These are phyloP conservation scores for Cololabis saira DNA, from an alignment of 2,113 vertebrate genomes.

Conservation along the genomic window DNA sequence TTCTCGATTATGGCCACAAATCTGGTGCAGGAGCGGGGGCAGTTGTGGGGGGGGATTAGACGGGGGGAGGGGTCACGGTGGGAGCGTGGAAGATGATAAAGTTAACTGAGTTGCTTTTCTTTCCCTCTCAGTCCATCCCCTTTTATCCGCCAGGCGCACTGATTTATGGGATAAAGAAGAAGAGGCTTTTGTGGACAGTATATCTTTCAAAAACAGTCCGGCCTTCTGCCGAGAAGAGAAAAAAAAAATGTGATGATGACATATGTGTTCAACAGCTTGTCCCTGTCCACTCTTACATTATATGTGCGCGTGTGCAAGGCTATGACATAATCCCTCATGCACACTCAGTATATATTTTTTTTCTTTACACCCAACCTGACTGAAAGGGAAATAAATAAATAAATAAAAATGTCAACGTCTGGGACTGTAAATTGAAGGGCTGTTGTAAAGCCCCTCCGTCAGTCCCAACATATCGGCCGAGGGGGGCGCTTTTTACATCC, in stretches of 20 bases:
- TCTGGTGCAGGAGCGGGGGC: conserved; percentile 60
- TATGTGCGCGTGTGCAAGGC: conserved; percentile 30
- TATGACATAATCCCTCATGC: conserved; percentile 67
- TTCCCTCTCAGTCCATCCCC: conserved; percentile 64
- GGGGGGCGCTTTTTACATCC: conserved; percentile 63
- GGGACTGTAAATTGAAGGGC: conserved; percentile 55
- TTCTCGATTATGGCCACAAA: conserved; percentile 78
- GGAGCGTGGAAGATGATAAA: conserved; percentile 71
- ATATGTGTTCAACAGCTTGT: conserved; percentile 63
- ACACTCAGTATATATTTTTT: conserved; percentile 41
- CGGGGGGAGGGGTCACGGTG: not conserved
- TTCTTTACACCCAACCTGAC: conserved; percentile 53
- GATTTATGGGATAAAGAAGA: conserved; percentile 75
- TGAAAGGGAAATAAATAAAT: conserved; percentile 28
- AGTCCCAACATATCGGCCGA: conserved; percentile 19
- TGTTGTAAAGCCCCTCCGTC: conserved; percentile 26
- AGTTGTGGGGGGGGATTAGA: not conserved
- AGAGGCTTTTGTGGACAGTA: conserved; percentile 69
- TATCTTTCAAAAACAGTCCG: conserved; percentile 74
- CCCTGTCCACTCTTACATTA: conserved; percentile 29
- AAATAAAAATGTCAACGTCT: conserved; percentile 59
- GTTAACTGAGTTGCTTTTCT: conserved; percentile 67
- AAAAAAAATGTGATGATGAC: conserved; percentile 68
- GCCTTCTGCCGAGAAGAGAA: conserved; percentile 38
- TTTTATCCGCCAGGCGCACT: conserved; percentile 67